These are phyloP conservation scores for Neodontobutis hainanensis DNA, from an alignment of 2,113 vertebrate species.

Conservation along the genomic window DNA sequence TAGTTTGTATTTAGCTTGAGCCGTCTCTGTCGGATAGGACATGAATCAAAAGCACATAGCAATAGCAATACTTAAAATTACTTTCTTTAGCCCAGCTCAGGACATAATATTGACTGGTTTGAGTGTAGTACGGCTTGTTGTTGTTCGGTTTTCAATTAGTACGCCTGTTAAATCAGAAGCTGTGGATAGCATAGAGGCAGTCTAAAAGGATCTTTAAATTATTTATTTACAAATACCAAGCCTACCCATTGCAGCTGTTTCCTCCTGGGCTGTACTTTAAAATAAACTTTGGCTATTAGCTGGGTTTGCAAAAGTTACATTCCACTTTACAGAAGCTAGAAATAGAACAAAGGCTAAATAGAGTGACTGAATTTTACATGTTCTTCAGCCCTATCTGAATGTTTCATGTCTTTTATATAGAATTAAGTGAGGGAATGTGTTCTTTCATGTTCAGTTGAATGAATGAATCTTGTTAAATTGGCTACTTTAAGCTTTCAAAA, in stretches of 20 bases:
- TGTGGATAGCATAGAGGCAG: conserved; percentile 62
- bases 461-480: not conserved
- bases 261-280: conserved; percentile 43
- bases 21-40: accelerated
- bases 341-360: not conserved
- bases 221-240: conserved; percentile 75
- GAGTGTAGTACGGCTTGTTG: accelerated
- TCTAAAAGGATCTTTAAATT: conserved; percentile 75
- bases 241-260: conserved; percentile 71
- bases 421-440: not conserved
- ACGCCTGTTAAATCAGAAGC: conserved; percentile 60
- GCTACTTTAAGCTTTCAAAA: not conserved
- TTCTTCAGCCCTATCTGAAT: too few species aligned
- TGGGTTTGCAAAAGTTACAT: conserved; percentile 37
- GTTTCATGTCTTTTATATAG: not conserved
- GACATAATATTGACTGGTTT: not conserved
- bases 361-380: not conserved
- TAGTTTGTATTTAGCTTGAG: not conserved
- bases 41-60: not conserved
- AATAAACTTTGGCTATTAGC: conserved; percentile 39
- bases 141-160: conserved; percentile 45
- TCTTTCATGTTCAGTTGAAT: not conserved
- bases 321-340: not conserved
- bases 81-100: not conserved
- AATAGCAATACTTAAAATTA: accelerated